These are phyloP conservation scores for Drosophila cardini DNA, from an alignment of 1,140 invertebrate species.

Conservation along the genomic window DNA sequence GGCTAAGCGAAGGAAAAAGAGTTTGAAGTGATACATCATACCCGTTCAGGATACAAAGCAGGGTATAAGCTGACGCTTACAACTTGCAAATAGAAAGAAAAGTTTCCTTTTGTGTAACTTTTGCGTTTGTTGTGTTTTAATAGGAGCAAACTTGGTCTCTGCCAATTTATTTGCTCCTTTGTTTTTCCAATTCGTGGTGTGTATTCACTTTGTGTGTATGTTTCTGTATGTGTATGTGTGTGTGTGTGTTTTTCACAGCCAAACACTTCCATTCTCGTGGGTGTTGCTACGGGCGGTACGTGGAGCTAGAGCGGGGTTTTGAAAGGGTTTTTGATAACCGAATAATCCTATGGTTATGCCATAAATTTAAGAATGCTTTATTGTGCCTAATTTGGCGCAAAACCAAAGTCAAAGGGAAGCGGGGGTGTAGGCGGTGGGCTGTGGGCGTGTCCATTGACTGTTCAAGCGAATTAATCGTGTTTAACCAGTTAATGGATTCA, in stretches of 20 bases:
- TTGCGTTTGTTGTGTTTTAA: slow-evolving; percentile 80
- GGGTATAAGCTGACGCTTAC: not conserved
- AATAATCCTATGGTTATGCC: slow-evolving; percentile 38
- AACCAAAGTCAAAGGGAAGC: slow-evolving; percentile 34
- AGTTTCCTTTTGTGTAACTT: slow-evolving; percentile 80
- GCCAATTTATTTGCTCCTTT: slow-evolving; percentile 73
- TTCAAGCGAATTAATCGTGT: slow-evolving; percentile 32
- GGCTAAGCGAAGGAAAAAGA: not conserved
- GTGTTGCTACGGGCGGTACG: not conserved
- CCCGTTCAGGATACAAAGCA: not conserved
- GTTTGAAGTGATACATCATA: not conserved
- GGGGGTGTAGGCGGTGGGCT: not conserved
- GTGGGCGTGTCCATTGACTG: slow-evolving; percentile 3
- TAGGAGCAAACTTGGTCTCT: slow-evolving; percentile 73
- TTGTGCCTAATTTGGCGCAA: slow-evolving; percentile 46
- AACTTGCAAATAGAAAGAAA: slow-evolving; percentile 62
- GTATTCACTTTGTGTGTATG: slow-evolving; percentile 3
- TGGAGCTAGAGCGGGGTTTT: too few relatives aligned
- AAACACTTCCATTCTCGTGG: slow-evolving; percentile 17
- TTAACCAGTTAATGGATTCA: slow-evolving; percentile 40
- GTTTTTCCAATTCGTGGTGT: slow-evolving; percentile 41
- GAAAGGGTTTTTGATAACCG: slow-evolving; percentile 27
- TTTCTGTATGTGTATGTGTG: slow-evolving; percentile 2
- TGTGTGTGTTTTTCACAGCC: slow-evolving; percentile 18
- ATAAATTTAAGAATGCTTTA: slow-evolving; percentile 52